Evolutionary conservation across 2,888 invertebrate species (phyloP), one percentile per base, ranked within the genome.

Genomic region (Neoscelio sp.): DNA sequence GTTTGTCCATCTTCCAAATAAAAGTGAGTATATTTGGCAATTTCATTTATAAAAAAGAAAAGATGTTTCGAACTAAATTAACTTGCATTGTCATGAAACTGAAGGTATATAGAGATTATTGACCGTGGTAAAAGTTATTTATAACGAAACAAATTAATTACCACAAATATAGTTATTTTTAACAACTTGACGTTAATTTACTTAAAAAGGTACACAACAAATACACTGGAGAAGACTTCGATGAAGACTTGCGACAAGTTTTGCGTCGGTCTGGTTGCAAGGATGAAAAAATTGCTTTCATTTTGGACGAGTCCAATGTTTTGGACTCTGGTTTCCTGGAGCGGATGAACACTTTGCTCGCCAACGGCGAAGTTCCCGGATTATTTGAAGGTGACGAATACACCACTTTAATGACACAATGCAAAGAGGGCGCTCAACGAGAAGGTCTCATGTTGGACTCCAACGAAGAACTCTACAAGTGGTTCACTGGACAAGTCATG

Each of bases 401-500:
- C 89, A 98, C 99, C 1, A 99, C 99, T 0, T 92, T 99, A 71
- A 99, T 99, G 99, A 99, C 99, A 0, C 99, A 99, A 90, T 99
- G 99, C 91, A 99, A 99, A 91, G 99, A 99, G 91, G 99, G 99
- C 1, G 98, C 99, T 0, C 98, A 98, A 89, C 93, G 99, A 73
- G 99, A 99, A 91, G 99, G 99, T 2, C 92, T 98, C 40, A 99
- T 99, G 99, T 92, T 99, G 46, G 99, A 99, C 91, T 98, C 99
- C 0, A 97, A 96, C 85, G 99, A 99, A 90, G 99, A 99, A 90
- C 92, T 99, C 6, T 99, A 99, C 91, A 99, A 99, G 92, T 99
- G 99, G 99, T 99, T 99, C 91, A 99, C 99, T 0, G 97, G 97
- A 18, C 96, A 99, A 94, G 99, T 99, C 30, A 99, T 99, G 98